Percentiles rank a stretch among this genome's conserved stretches.
These are phyloP conservation scores for Hermatobates lingyangjiaoensis DNA, from an alignment of 1,140 invertebrate species.

Conservation along the genomic window DNA sequence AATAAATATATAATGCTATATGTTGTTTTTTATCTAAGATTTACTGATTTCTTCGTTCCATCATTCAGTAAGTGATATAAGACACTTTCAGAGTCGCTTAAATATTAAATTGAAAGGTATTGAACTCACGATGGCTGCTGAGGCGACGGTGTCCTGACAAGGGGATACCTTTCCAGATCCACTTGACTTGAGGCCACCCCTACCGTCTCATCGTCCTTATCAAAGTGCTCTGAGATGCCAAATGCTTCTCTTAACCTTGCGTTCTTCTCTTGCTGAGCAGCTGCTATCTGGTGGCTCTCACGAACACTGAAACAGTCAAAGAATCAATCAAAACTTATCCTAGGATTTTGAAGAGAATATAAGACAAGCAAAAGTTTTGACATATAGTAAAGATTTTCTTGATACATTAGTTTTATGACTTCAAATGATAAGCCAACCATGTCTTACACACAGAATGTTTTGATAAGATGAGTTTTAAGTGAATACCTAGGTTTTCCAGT, in stretches of 20 bases:
- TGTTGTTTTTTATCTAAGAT: too few relatives aligned
- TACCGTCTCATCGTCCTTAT: conserved; percentile 54
- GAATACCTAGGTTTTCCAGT: too few relatives aligned
- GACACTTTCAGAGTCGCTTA: too few relatives aligned
- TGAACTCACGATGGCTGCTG: too few relatives aligned
- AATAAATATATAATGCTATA: too few relatives aligned
- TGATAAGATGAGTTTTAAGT: too few relatives aligned
- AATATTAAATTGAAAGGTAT: too few relatives aligned
- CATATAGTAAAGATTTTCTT: background rate
- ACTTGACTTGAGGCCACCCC: conserved; percentile 29
- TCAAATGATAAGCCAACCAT: too few relatives aligned
- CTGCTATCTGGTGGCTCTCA: conserved; percentile 87
- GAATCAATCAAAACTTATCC: conserved; percentile 9
- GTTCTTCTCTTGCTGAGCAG: conserved; percentile 93
- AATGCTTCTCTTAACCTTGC: conserved; percentile 79
- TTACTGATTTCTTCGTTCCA: too few relatives aligned
- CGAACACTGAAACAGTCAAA: conserved; percentile 48
- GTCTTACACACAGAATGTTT: too few relatives aligned
- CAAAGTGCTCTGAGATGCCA: conserved; percentile 81
- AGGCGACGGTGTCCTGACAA: conserved; percentile 40
- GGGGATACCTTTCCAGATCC: conserved; percentile 31
- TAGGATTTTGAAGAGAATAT: conserved; percentile 4
- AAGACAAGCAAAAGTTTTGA: background rate
- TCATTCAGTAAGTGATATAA: too few relatives aligned
- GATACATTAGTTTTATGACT: too few relatives aligned